These are phyloP conservation scores for Collichthys lucidus DNA, from an alignment of 2,113 vertebrate genomes.

Conservation along the genomic window DNA sequence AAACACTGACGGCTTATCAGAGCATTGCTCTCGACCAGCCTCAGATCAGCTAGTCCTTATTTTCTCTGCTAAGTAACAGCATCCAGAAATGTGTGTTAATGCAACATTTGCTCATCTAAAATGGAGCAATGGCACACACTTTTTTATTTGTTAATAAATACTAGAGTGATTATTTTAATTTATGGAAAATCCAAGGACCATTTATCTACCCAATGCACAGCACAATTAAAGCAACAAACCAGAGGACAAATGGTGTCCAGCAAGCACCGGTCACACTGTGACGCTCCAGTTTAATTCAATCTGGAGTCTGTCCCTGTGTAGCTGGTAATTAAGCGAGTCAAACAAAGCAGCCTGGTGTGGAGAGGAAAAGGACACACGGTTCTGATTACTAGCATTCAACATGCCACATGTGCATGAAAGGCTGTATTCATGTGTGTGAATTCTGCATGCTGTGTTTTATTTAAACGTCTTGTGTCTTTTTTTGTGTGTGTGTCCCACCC, in stretches of 20 bases:
- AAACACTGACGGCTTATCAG: not conserved
- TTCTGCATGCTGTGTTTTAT: constrained; percentile 2
- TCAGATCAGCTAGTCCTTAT: not conserved
- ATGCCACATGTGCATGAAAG: constrained; percentile 4
- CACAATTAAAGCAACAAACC: not conserved
- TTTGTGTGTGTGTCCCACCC: not conserved
- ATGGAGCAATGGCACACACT: not conserved
- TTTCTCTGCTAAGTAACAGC: not conserved
- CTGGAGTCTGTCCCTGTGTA: constrained; percentile 27
- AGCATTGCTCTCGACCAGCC: not conserved
- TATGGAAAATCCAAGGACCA: not conserved
- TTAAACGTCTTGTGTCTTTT: not conserved
- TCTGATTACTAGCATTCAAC: constrained; percentile 27
- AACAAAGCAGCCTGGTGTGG: constrained; percentile 47
- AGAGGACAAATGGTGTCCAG: constrained; percentile 40
- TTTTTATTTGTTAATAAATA: not conserved
- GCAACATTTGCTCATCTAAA: not conserved
- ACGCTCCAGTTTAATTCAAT: constrained; percentile 52
- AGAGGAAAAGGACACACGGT: constrained; percentile 15
- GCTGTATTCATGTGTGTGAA: constrained; percentile 3
- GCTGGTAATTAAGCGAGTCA: constrained; percentile 59
- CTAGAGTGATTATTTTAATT: not conserved
- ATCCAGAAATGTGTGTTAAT: not conserved
- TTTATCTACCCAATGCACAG: not conserved
- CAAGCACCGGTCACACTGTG: constrained; percentile 10